Evolutionary conservation across 2,113 vertebrate species (phyloP), one percentile per base, ranked within the genome.

Genomic region (Kryptolebias marmoratus): DNA sequence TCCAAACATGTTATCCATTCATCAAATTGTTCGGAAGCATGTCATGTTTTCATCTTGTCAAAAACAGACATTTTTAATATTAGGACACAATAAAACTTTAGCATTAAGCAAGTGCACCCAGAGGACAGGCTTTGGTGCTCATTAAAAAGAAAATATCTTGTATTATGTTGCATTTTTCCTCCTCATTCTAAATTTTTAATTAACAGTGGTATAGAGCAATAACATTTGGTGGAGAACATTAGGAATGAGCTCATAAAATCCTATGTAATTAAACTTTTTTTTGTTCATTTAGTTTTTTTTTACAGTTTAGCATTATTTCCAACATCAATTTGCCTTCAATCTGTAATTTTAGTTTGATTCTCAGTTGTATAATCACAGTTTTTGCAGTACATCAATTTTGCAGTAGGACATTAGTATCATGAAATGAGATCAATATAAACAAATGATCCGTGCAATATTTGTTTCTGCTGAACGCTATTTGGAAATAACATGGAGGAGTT

Each of bases 1-100:
- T 81, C 65, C 65, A 70, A 52, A 76, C 31, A 54, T 53, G 64
- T 68, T 75, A 71, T 69, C 68, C 69, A 83, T 64, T 67, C 67
- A 60, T 77, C 50, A 56, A 2, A 15, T 49, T 4, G 3, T 22
- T 22, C 22, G 2, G 47, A 28, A 45, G 71, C 60, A 63, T 57
- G 74, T 82, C 69, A 54, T 54, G 27, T 22, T 27, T 54, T 54
- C 65, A 48, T 85, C 57, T 54, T 68, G 61, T 81, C 76, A 76
- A 59, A 69, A 58, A 58, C 58, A 64, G 12, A 47, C 13, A 39
- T 10, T 57, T 73, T 80, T 63, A 13, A 55, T 49, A 9, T 32
- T 14, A 28, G 53, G 11, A 15, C 66, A 58, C 47, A 69, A 54
- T 73, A 11, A 49, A 44, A 67, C 50, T 31, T 14, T 62, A 64